phyloP scores from a whole-genome alignment of 2,888 invertebrate genomes.

The Pachydiplax longipennis region DNA sequence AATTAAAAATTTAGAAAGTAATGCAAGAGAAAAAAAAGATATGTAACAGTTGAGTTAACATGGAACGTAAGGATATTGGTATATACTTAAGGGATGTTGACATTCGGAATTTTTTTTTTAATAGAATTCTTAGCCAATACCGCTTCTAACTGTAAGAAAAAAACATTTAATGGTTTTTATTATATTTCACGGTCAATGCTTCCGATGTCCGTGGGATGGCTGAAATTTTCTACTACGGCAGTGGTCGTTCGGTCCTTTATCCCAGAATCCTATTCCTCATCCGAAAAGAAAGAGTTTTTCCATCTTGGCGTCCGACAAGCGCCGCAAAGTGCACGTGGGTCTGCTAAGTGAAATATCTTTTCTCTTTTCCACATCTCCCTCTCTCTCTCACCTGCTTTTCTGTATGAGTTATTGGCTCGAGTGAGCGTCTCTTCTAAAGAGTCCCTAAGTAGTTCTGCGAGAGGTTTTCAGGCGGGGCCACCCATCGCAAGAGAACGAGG shows the following conservation, averaged over 20 bases:
- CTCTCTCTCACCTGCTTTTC: not conserved
- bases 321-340: constrained; percentile 30
- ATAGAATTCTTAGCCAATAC: no score
- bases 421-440: constrained; percentile 15
- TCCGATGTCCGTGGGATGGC: not conserved
- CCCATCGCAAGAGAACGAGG: not conserved
- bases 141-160: no score
- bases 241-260: not conserved
- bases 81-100: no score
- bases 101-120: no score
- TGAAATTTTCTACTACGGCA: not conserved
- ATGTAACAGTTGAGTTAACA: no score
- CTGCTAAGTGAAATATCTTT: constrained; percentile 42
- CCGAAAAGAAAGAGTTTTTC: constrained; percentile 3
- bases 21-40: no score
- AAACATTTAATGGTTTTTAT: not conserved
- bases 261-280: not conserved
- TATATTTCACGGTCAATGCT: not conserved
- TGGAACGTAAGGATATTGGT: no score
- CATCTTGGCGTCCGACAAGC: constrained; percentile 27
- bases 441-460: constrained; percentile 32
- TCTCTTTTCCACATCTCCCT: not conserved
- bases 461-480: not conserved
- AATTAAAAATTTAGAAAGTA: no score
- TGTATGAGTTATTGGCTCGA: constrained; percentile 37